phyloP scores from a whole-genome alignment of 2,888 invertebrate genomes.

The Drosophila setosimentum region DNA sequence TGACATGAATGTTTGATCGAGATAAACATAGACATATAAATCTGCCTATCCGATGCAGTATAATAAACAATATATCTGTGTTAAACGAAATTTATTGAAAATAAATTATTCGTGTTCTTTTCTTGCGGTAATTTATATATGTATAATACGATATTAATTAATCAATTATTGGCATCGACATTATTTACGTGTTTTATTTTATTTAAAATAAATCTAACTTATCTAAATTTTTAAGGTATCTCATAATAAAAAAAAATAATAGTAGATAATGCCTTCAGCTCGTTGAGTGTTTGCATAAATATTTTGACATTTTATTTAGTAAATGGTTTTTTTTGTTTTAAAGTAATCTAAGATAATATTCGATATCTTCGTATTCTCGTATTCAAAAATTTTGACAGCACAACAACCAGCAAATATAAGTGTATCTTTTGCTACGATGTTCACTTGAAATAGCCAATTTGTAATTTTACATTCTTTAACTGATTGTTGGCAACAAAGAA shows the following conservation, averaged over 20 bases:
- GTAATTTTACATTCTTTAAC: not conserved
- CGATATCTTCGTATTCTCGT: not conserved
- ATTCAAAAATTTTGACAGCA: not conserved
- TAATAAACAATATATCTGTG: not conserved
- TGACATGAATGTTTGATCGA: not conserved
- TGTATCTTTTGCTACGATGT: not conserved
- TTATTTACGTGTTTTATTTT: not conserved
- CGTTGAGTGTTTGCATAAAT: not conserved
- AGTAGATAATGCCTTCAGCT: accelerated
- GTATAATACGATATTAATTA: not conserved
- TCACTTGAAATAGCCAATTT: not conserved
- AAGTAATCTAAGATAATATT: not conserved
- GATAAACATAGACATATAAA: not conserved
- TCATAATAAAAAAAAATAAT: not conserved
- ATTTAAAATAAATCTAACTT: not conserved
- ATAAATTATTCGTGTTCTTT: not conserved
- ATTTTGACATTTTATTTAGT: not conserved
- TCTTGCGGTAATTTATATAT: not conserved
- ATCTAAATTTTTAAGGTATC: not conserved
- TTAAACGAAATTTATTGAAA: not conserved
- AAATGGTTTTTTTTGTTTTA: accelerated
- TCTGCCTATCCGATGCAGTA: not conserved
- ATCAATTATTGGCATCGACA: not conserved
- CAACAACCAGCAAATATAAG: not conserved
- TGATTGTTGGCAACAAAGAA: slow-evolving; percentile 16